Conservation (phyloP, 2,797 vertebrate genomes). For the Vipera latastei region DNA sequence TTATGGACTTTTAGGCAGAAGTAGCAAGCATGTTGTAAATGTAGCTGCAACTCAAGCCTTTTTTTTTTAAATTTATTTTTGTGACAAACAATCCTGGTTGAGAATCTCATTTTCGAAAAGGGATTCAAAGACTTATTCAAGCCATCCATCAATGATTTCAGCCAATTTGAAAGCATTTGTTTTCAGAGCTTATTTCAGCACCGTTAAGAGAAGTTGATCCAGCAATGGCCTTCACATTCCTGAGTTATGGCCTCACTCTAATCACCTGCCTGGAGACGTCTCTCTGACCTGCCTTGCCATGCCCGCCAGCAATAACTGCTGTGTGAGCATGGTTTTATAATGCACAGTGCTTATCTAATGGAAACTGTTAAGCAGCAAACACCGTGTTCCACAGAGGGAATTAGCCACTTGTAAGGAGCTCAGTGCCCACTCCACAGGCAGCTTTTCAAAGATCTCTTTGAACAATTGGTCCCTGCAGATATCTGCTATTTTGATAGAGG, state of each 20-base stretch:
- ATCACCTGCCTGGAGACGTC: conserved; percentile 56
- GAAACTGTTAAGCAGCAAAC: conserved; percentile 46
- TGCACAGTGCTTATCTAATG: conserved; percentile 8
- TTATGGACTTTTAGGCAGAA: neutral
- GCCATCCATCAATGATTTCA: conserved; percentile 4
- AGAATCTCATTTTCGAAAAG: neutral
- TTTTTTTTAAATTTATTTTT: neutral
- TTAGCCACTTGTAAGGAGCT: neutral
- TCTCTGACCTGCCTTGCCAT: conserved; percentile 40
- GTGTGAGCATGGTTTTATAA: conserved; percentile 46
- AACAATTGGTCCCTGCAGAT: fast-evolving
- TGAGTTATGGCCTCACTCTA: conserved; percentile 35
- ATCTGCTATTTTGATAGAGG: neutral
- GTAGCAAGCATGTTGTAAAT: neutral
- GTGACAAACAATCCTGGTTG: neutral
- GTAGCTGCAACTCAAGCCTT: neutral
- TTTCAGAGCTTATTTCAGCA: conserved; percentile 48
- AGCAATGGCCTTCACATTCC: conserved; percentile 31
- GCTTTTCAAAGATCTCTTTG: fast-evolving
- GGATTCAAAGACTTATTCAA: conserved; percentile 21
- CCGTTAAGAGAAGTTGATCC: conserved; percentile 26
- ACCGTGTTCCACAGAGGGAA: conserved; percentile 24
- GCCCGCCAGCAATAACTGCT: conserved; percentile 34
- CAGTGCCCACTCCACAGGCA: neutral
- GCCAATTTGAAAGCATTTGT: conserved; percentile 16